Base-by-base conservation (phyloP, 2,797 vertebrate species). In the Thunnus albacares region DNA sequence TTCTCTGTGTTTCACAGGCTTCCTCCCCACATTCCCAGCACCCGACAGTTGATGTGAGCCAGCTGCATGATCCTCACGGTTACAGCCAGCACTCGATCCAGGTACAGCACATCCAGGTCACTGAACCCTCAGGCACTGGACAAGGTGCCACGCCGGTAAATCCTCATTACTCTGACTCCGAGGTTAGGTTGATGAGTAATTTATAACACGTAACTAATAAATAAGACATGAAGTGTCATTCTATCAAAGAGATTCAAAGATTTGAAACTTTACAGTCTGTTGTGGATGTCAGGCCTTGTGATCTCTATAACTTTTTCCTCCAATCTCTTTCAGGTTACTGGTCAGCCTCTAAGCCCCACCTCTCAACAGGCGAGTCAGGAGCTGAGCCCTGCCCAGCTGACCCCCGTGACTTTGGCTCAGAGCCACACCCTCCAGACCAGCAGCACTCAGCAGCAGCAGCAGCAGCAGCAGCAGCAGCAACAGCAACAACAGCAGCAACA, bases 81-180 rank as follows among this genome's bases (percentile, higher is more conserved):
- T 99, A 98, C 87, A 96, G 97, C 28, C 98, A 99, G 90, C 98
- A 99, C 22, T 96, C 98, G 71, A 98, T 99, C 92, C 98, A 99
- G 93, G 98, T 99, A 65, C 98, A 99, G 88, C 98, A 99, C 89
- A 98, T 99, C 94, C 98, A 99, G 93, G 97, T 99, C 65, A 85
- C 97, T 0, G 98, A 99, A 88, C 94, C 97, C 9, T 70, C 96
- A 0, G 75, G 95, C 53, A 58, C 95, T 0, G 74, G 94, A 28
- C 95, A 96, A 12, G 60, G 94, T 0, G 66, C 94, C 12, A 67
- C 96, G 1, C 98, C 99, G 97, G 98, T 99, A 81, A 60, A 45
- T 26, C 49, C 22, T 15, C 35, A 18, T 45, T 3, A 17, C 28
- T 9, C 18, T 6, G 4, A 18, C 15, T 35, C 13, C 30, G 18